Conservation (phyloP, 2,888 invertebrate species). For the Rotaria macrura region DNA sequence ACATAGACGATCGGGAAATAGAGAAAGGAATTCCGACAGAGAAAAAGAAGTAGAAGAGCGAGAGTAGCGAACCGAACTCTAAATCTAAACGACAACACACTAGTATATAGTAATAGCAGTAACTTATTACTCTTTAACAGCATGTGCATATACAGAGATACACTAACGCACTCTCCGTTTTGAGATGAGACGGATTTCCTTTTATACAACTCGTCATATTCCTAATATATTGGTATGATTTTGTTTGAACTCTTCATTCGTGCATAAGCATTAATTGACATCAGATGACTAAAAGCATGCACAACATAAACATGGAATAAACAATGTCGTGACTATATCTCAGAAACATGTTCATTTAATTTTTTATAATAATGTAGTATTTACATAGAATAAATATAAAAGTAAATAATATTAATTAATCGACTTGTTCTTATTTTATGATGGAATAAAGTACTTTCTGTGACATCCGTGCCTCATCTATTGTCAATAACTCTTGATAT, state of each 20-base stretch:
- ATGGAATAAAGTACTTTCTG: background rate
- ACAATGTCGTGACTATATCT: background rate
- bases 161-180: background rate
- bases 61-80: background rate
- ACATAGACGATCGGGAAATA: background rate
- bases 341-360: background rate
- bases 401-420: background rate
- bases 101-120: background rate
- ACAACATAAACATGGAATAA: background rate
- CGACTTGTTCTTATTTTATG: background rate
- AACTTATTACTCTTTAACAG: background rate
- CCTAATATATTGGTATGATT: background rate
- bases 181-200: background rate
- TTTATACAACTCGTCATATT: background rate
- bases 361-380: background rate
- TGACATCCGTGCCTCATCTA: background rate
- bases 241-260: background rate
- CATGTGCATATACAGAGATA: background rate
- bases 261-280: background rate
- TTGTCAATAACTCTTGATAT: too few species aligned
- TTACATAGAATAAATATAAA: background rate
- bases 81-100: background rate
- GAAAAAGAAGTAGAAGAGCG: background rate
- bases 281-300: background rate
- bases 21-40: background rate